Conservation (phyloP, 2,113 vertebrate genomes). For the Henicopernis longicauda region DNA sequence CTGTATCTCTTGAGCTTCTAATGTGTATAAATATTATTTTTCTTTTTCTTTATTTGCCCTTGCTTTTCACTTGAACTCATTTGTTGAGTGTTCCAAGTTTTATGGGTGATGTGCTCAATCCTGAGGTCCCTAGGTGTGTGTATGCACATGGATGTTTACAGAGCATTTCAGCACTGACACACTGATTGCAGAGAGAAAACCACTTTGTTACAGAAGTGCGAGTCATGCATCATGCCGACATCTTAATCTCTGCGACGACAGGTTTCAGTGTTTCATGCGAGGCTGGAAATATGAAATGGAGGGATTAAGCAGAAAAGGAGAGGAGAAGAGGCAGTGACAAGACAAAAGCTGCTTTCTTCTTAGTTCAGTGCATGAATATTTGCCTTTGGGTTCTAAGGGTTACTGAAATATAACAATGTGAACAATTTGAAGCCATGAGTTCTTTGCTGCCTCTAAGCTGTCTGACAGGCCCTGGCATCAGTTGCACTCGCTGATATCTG, state of each 20-base stretch:
- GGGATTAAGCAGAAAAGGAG: not conserved
- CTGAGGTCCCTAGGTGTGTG: not conserved
- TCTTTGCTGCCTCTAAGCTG: constrained; percentile 6
- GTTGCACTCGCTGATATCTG: not conserved
- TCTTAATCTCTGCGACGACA: not conserved
- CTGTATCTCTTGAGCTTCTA: constrained; percentile 7
- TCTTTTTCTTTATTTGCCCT: not conserved
- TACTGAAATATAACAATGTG: not conserved
- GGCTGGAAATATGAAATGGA: not conserved
- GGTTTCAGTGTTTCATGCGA: not conserved
- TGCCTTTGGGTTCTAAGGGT: not conserved
- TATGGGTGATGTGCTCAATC: not conserved
- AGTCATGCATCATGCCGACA: not conserved
- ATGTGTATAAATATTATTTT: not conserved
- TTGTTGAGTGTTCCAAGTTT: constrained; percentile 5
- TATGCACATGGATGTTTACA: not conserved
- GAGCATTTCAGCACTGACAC: not conserved
- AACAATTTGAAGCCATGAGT: not conserved
- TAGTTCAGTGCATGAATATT: not conserved
- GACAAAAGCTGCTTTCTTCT: not conserved
- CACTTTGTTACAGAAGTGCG: not conserved
- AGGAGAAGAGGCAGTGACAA: not conserved
- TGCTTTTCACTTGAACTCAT: constrained; percentile 18
- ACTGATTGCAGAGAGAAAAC: not conserved
- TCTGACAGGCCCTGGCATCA: not conserved